Percentiles rank a stretch among this genome's conserved stretches.
Evolutionary conservation across 2,888 invertebrate species (phyloP).

Genomic region (Heliconius charithonia): DNA sequence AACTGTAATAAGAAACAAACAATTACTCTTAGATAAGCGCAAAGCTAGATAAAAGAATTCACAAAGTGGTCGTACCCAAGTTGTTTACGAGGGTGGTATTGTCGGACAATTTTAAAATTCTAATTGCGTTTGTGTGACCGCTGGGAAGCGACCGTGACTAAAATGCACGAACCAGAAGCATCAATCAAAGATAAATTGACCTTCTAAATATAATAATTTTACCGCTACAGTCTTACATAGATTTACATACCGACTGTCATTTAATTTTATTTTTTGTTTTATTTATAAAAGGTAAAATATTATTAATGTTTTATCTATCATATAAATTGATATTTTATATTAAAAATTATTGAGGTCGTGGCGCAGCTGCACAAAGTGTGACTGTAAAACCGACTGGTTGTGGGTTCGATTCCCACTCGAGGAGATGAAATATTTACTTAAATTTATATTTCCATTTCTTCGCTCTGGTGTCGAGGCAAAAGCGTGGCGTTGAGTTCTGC

Average conservation of each 20-base stretch:
- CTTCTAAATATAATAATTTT: conserved; percentile 42
- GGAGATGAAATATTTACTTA: no score
- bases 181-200: conserved; percentile 57
- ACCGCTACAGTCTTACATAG: conserved; percentile 6
- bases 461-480: no score
- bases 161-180: conserved; percentile 49
- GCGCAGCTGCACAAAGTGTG: no score
- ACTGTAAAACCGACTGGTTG: no score
- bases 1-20: conserved; percentile 22
- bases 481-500: no score
- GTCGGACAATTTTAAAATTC: conserved; percentile 47
- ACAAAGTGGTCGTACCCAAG: conserved; percentile 21
- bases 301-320: not conserved
- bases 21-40: conserved; percentile 36
- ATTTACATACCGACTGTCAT: not conserved
- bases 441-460: no score
- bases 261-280: not conserved
- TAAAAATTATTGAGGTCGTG: not conserved
- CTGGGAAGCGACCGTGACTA: conserved; percentile 50
- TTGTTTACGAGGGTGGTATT: conserved; percentile 43
- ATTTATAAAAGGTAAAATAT: not conserved
- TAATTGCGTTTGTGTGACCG: conserved; percentile 49
- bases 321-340: not conserved
- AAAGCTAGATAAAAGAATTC: conserved; percentile 32
- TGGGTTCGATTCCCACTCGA: no score